Base-by-base conservation (phyloP, 1,140 invertebrate species). In the Heliconius nattereri region DNA sequence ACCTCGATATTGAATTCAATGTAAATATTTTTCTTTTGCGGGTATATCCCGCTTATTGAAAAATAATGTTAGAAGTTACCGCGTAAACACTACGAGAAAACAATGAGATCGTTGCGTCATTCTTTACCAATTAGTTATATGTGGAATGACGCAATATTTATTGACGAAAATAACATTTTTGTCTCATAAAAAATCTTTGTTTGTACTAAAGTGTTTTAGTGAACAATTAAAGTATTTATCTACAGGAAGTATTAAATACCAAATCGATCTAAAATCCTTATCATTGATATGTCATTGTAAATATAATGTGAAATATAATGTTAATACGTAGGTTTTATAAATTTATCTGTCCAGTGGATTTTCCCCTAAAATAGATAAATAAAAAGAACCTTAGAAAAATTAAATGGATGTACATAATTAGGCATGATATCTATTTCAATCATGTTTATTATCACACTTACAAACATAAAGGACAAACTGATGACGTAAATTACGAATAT, bases 1-100 rank as follows among this genome's bases (percentile, higher is more conserved):
- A 87, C 87, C 85, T 90, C 83, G 84, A 85, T 86, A 85, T 85
- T 86, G 84, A 84, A 81, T 83, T 78, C 79, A 60, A 75, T 19
- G 66, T 60, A 70, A 54, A n/a, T 19, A 9, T 9, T 23, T 23
- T 57, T 23, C 20, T 57, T 23, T 57, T 9, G 54, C 54, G 60
- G 26, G 26, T 29, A 66, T 26, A 29, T 66, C 60, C 23, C 60
- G 60, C 13, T 23, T 60, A n/a, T n/a, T 60, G 54, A 23, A 11
- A 7, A 60, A 60, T n/a, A 23, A 60, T 60, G n/a, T 60, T 60
- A 60, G 54, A 60, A 23, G 54, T 60, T 60, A n/a, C 54, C n/a
- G n/a, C 20, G 0, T 23, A 23, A 60, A 60, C 11, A 60, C 13
- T 66, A 29, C n/a, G 26, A 11, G 60, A 66, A 66, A 66, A 29